Evolutionary conservation across 2,797 vertebrate genomes (phyloP).

Genomic region (Notolepis coatsorum): DNA sequence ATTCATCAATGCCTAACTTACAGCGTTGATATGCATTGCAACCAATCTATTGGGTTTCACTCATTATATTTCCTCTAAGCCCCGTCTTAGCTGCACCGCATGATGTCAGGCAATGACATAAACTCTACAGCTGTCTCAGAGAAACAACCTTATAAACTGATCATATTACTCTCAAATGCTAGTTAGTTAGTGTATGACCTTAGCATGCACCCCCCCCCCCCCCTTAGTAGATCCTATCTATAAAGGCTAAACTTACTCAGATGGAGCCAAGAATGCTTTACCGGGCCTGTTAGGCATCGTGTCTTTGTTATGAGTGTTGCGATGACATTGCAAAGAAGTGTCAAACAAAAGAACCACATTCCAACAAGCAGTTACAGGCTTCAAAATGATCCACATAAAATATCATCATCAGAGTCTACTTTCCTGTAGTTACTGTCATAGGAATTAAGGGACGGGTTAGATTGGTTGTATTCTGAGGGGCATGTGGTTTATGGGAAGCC

Average conservation of each 20-base stretch:
- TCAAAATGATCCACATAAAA: not conserved
- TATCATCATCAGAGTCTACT: no score
- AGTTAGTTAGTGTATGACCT: conserved; percentile 64
- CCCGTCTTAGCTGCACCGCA: conserved; percentile 59
- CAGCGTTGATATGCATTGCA: conserved; percentile 51
- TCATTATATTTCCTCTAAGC: conserved; percentile 70
- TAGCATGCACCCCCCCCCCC: conserved; percentile 39
- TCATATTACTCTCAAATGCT: conserved; percentile 73
- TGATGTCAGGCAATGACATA: conserved; percentile 78
- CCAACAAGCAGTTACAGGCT: not conserved
- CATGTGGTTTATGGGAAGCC: no score
- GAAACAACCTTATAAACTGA: conserved; percentile 70
- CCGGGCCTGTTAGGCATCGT: conserved; percentile 6
- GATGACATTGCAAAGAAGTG: conserved; percentile 5
- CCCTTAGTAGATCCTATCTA: conserved; percentile 43
- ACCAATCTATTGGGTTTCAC: conserved; percentile 64
- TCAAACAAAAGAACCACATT: not conserved
- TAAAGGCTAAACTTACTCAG: conserved; percentile 58
- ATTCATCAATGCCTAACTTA: conserved; percentile 56
- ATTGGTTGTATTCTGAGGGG: no score
- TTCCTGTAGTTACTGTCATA: not conserved
- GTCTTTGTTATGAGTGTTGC: conserved; percentile 14
- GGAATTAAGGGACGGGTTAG: not conserved
- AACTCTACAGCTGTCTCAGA: conserved; percentile 76
- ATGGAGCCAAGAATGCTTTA: conserved; percentile 37